A percentile compares a stretch with the other conserved stretches of the same genome.
phyloP scores from a whole-genome alignment of 2,888 invertebrate species.

The Unio pictorum region DNA sequence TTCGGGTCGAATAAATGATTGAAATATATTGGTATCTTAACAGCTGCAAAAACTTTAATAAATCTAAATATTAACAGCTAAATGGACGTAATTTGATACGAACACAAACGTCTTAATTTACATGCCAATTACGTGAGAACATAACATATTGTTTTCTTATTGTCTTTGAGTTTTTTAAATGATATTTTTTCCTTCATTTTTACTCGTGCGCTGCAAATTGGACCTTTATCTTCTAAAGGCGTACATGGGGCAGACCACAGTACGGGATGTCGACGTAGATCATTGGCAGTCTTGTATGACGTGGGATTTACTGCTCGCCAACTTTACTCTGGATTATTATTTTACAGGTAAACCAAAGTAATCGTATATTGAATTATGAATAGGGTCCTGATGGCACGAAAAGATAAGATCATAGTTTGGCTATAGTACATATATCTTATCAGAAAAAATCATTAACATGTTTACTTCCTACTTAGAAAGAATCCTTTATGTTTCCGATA shows the following conservation, averaged over 20 bases:
- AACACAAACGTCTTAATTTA: background rate
- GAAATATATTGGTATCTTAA: background rate
- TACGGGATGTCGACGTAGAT: slow-evolving; percentile 34
- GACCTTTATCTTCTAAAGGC: slow-evolving; percentile 14
- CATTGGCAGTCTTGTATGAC: slow-evolving; percentile 43
- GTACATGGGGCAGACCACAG: slow-evolving; percentile 19
- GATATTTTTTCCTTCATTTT: background rate
- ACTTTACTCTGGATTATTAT: slow-evolving; percentile 45
- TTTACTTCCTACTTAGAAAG: too few species aligned
- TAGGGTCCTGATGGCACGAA: background rate
- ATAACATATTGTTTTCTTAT: background rate
- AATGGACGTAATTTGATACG: background rate
- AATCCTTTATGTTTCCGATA: too few species aligned
- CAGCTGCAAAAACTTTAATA: background rate
- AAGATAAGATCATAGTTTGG: background rate
- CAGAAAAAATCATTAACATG: too few species aligned
- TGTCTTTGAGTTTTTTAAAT: background rate
- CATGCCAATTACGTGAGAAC: background rate
- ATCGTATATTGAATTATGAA: background rate
- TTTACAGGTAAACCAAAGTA: slow-evolving; percentile 32
- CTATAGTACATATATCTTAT: too few species aligned
- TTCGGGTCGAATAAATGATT: too few species aligned
- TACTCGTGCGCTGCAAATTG: background rate
- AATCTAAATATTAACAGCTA: background rate
- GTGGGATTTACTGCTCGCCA: slow-evolving; percentile 31